Conservation (phyloP, 2,888 invertebrate genomes). For the Iphiclides podalirius region DNA sequence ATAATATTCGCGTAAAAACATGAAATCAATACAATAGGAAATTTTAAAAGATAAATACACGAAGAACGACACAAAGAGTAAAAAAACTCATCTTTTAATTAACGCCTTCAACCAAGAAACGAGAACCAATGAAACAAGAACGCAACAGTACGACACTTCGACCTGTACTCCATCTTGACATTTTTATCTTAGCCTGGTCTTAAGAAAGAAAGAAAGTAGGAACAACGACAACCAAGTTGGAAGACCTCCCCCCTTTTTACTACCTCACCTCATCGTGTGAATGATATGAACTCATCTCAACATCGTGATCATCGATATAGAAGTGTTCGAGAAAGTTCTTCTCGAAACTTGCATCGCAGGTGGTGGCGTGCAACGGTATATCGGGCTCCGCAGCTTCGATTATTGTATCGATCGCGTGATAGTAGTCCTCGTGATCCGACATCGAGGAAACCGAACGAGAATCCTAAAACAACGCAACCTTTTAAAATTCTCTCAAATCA, state of each 20-base stretch:
- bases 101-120: too few species aligned
- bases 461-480: slow-evolving; percentile 12
- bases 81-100: too few species aligned
- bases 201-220: not conserved
- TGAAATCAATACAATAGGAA: too few species aligned
- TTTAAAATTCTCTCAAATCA: too few species aligned
- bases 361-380: slow-evolving; percentile 38
- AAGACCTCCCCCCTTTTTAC: slow-evolving; percentile 4
- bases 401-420: slow-evolving; percentile 69
- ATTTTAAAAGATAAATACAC: too few species aligned
- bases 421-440: slow-evolving; percentile 25
- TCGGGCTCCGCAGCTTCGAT: slow-evolving; percentile 60
- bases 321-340: slow-evolving; percentile 51
- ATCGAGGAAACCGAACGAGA: slow-evolving; percentile 15
- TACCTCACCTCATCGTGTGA: slow-evolving; percentile 38
- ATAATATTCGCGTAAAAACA: too few species aligned
- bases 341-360: slow-evolving; percentile 36
- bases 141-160: not conserved
- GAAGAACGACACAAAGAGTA: too few species aligned
- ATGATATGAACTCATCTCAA: slow-evolving; percentile 38
- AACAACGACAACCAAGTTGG: not conserved
- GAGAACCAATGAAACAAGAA: too few species aligned
- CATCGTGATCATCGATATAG: slow-evolving; percentile 41
- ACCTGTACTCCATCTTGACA: not conserved
- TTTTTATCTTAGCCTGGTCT: not conserved